These are phyloP conservation scores for Anseranas semipalmata DNA, from an alignment of 2,113 vertebrate genomes.

Conservation along the genomic window DNA sequence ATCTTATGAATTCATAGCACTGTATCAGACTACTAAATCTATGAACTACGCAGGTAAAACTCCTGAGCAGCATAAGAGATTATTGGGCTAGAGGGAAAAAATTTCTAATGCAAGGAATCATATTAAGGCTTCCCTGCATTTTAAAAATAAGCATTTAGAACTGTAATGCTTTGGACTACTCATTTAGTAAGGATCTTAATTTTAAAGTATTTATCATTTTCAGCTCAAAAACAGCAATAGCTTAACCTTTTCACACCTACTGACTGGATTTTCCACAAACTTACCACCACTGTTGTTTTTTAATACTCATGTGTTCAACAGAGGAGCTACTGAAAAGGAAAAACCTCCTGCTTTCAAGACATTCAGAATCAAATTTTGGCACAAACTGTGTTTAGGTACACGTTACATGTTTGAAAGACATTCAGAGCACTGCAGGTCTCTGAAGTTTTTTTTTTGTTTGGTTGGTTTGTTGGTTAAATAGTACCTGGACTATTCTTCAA, in stretches of 20 bases:
- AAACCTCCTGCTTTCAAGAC: background rate
- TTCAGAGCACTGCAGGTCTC: background rate
- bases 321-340: background rate
- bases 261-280: background rate
- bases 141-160: background rate
- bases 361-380: background rate
- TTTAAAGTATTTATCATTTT: background rate
- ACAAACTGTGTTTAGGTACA: background rate
- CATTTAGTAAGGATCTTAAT: background rate
- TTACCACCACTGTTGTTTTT: background rate
- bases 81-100: background rate
- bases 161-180: background rate
- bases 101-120: background rate
- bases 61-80: background rate
- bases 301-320: background rate
- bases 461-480: background rate
- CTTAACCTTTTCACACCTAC: background rate
- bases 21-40: background rate
- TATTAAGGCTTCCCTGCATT: background rate
- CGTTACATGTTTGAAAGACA: background rate
- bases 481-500: background rate
- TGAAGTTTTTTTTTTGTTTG: background rate
- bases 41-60: background rate
- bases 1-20: background rate
- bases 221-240: background rate